Conservation (phyloP, 2,797 vertebrate species). For the Acrossocheilus fasciatus region DNA sequence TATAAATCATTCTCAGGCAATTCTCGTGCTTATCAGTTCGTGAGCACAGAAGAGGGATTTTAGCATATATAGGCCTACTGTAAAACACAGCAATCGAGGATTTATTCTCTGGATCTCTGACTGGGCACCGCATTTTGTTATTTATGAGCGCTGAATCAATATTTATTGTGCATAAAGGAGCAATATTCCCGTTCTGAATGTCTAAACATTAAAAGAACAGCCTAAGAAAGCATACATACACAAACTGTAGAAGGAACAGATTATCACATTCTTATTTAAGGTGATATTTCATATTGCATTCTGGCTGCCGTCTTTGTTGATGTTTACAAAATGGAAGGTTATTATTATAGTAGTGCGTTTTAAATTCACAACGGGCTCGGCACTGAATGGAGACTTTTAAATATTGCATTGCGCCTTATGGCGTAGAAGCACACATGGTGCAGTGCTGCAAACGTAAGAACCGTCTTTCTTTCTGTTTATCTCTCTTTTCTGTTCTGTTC, state of each 20-base stretch:
- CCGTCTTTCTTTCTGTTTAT: neutral
- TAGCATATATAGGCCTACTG: constrained; percentile 40
- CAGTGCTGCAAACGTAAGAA: neutral
- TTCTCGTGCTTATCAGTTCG: constrained; percentile 34
- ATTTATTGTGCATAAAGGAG: constrained; percentile 82
- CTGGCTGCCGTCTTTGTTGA: constrained; percentile 60
- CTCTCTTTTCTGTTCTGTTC: neutral
- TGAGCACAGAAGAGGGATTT: constrained; percentile 31
- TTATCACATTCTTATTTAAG: constrained; percentile 72
- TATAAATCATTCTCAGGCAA: constrained; percentile 42
- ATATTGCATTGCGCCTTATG: constrained; percentile 36
- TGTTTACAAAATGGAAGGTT: constrained; percentile 74
- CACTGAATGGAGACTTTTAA: constrained; percentile 12
- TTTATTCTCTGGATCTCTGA: constrained; percentile 41
- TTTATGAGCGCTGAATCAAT: constrained; percentile 79
- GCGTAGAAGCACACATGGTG: neutral
- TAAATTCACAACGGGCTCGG: constrained; percentile 51
- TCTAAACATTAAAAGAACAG: constrained; percentile 70
- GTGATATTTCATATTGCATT: constrained; percentile 66
- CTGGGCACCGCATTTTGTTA: constrained; percentile 68
- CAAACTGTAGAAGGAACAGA: constrained; percentile 62
- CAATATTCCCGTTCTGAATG: constrained; percentile 80
- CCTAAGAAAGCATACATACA: constrained; percentile 54
- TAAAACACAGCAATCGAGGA: constrained; percentile 44
- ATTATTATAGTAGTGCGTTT: constrained; percentile 68